Conservation (phyloP, 2,113 vertebrate species). For the Rousettus leschenaultii region DNA sequence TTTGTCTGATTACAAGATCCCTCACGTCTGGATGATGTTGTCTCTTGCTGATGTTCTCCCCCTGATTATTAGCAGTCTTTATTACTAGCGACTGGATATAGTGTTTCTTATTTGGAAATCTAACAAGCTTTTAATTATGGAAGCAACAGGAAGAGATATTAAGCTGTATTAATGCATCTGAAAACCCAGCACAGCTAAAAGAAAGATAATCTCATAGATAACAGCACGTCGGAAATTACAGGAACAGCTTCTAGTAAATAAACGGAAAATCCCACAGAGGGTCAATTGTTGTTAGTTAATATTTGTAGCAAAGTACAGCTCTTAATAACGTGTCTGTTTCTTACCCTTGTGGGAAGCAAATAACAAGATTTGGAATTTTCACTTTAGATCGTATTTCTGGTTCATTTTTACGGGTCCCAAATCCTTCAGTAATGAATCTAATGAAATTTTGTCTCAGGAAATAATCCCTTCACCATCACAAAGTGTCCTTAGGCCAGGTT, state of each 20-base stretch:
- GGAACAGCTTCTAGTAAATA: conserved; percentile 58
- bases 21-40: not conserved
- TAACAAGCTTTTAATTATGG: conserved; percentile 74
- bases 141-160: conserved; percentile 72
- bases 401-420: not conserved
- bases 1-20: not conserved
- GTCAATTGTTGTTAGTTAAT: conserved; percentile 62
- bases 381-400: not conserved
- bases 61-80: conserved; percentile 54
- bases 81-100: conserved; percentile 15
- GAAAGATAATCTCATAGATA: conserved; percentile 61
- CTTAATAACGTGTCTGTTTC: conserved; percentile 26
- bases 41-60: conserved; percentile 13
- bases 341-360: not conserved
- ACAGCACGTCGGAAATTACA: conserved; percentile 57
- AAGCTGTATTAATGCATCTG: conserved; percentile 71
- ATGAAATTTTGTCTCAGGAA: not conserved
- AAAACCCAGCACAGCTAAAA: conserved; percentile 72
- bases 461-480: not conserved
- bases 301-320: conserved; percentile 49
- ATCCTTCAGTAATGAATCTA: not conserved
- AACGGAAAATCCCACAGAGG: conserved; percentile 63
- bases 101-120: conserved; percentile 69
- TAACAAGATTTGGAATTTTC: conserved; percentile 11
- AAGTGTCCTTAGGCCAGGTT: not conserved